Evolutionary conservation across 2,797 vertebrate genomes (phyloP).

Genomic region (Pagetopsis macropterus): DNA sequence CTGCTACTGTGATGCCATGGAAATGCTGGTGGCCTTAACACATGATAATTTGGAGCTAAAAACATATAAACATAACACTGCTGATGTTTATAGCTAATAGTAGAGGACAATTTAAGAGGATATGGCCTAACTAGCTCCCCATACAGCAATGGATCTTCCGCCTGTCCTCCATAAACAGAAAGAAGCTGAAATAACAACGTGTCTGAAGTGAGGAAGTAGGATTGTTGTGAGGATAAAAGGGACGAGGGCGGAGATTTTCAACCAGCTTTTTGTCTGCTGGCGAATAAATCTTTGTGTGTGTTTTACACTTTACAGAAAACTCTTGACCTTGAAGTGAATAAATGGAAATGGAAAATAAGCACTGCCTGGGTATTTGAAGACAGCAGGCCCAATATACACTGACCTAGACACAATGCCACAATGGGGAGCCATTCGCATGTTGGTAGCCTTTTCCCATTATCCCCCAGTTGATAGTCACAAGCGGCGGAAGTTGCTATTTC

Average conservation of each 20-base stretch:
- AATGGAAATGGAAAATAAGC: conserved; percentile 56
- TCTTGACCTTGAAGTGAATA: conserved; percentile 66
- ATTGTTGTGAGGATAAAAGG: conserved; percentile 70
- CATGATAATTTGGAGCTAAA: conserved; percentile 31
- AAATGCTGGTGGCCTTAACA: conserved; percentile 53
- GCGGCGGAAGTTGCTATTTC: conserved; percentile 57
- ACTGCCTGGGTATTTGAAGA: conserved; percentile 21
- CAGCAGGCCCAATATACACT: conserved; percentile 30
- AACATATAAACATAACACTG: conserved; percentile 22
- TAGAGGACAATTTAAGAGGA: conserved; percentile 47
- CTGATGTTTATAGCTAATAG: conserved; percentile 51
- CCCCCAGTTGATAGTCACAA: conserved; percentile 36
- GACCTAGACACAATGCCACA: conserved; percentile 58
- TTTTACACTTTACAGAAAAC: conserved; percentile 44
- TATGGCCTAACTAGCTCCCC: conserved; percentile 32
- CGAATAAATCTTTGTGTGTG: conserved; percentile 44
- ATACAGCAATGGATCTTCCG: conserved; percentile 34
- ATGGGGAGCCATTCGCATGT: conserved; percentile 39
- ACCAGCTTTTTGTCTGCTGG: conserved; percentile 29
- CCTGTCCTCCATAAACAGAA: conserved; percentile 55
- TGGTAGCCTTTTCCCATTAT: conserved; percentile 66
- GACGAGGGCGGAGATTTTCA: conserved; percentile 4
- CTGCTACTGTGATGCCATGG: conserved; percentile 62
- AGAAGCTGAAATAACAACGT: conserved; percentile 79
- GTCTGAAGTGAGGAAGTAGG: conserved; percentile 76